phyloP scores from a whole-genome alignment of 2,797 vertebrate genomes.

The Melanotaenia boesemani region DNA sequence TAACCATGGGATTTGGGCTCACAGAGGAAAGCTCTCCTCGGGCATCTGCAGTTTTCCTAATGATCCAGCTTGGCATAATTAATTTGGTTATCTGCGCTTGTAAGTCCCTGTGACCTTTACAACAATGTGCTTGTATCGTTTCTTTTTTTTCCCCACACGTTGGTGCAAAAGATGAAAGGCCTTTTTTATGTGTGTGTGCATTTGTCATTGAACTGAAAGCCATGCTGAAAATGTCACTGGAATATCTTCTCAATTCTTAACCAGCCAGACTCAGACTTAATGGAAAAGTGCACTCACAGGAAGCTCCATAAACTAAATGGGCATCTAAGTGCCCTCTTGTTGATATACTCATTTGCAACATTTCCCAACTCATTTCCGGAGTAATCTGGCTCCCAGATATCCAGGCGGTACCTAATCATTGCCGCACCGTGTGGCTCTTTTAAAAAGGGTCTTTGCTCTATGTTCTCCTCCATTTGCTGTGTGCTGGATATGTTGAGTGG shows the following conservation, averaged over 20 bases:
- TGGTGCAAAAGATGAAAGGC: slow-evolving; percentile 68
- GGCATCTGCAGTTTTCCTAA: slow-evolving; percentile 54
- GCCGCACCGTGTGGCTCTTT: slow-evolving; percentile 45
- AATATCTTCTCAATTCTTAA: slow-evolving; percentile 62
- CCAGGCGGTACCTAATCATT: slow-evolving; percentile 55
- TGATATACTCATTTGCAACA: slow-evolving; percentile 65
- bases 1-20: slow-evolving; percentile 71
- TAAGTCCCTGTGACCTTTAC: slow-evolving; percentile 85
- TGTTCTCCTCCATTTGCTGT: slow-evolving; percentile 66
- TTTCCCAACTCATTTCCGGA: slow-evolving; percentile 70
- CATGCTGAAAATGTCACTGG: slow-evolving; percentile 77
- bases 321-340: slow-evolving; percentile 64
- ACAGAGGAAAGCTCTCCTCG: slow-evolving; percentile 43
- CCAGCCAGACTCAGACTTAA: slow-evolving; percentile 35
- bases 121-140: slow-evolving; percentile 71
- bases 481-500: slow-evolving; percentile 67
- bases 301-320: slow-evolving; percentile 54
- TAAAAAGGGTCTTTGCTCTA: slow-evolving; percentile 55
- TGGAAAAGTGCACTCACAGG: slow-evolving; percentile 41
- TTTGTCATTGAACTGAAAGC: slow-evolving; percentile 74
- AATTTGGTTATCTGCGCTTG: slow-evolving; percentile 82
- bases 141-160: slow-evolving; percentile 32
- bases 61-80: slow-evolving; percentile 75
- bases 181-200: slow-evolving; percentile 30
- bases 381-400: slow-evolving; percentile 60